A percentile compares a stretch with the other conserved stretches of the same genome.
Evolutionary conservation across 2,113 vertebrate genomes (phyloP).

Genomic region (Hippocampus mohnikei): DNA sequence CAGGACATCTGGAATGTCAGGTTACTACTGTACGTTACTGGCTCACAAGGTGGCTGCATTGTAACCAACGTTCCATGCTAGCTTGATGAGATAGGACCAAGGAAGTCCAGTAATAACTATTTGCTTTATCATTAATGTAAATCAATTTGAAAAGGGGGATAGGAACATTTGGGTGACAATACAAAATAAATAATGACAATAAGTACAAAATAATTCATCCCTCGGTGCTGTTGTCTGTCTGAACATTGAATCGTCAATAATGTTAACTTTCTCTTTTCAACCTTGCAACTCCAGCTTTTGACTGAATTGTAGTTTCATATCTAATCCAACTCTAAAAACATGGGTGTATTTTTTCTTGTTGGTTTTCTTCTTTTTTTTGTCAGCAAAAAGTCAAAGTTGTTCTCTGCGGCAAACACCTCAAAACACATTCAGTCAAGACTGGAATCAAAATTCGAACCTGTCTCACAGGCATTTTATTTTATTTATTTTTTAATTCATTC

Average conservation of each 20-base stretch:
- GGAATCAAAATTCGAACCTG: slow-evolving; percentile 27
- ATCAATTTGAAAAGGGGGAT: background rate
- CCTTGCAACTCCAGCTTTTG: slow-evolving; percentile 31
- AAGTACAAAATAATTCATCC: background rate
- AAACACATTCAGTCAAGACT: slow-evolving; percentile 19
- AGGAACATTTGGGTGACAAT: background rate
- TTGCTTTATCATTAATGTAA: background rate
- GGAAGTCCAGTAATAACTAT: background rate
- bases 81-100: background rate
- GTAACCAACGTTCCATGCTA: background rate
- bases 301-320: slow-evolving; percentile 15
- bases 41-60: background rate
- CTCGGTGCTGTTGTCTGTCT: slow-evolving; percentile 20
- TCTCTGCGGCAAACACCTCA: background rate
- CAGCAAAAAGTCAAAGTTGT: background rate
- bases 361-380: no score
- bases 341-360: background rate
- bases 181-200: background rate
- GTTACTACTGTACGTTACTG: slow-evolving; percentile 10
- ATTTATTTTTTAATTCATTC: background rate
- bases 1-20: background rate
- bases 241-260: slow-evolving; percentile 14
- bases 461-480: slow-evolving; percentile 2
- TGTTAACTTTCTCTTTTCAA: background rate
- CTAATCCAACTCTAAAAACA: background rate